Percentiles rank a stretch among this genome's conserved stretches.
phyloP scores from a whole-genome alignment of 2,113 vertebrate genomes.

The Seriola dumerili region DNA sequence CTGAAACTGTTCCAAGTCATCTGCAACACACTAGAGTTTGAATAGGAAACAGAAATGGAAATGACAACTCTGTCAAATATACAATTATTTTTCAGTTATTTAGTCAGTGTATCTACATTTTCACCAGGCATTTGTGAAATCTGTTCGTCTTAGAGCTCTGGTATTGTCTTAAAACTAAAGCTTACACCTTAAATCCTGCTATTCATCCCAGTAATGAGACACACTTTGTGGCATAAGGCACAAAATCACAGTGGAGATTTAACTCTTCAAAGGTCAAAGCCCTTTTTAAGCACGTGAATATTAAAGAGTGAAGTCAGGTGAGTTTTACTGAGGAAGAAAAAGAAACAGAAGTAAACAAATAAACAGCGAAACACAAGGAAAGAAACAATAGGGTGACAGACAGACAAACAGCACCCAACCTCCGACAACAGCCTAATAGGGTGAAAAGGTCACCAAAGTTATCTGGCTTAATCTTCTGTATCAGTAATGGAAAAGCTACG shows the following conservation, averaged over 20 bases:
- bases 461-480: constrained; percentile 74
- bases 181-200: neutral
- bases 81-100: neutral
- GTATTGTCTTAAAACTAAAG: neutral
- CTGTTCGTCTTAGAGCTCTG: neutral
- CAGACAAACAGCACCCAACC: neutral
- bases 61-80: neutral
- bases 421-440: constrained; percentile 26
- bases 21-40: neutral
- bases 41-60: neutral
- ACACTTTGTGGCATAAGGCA: no score
- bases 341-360: neutral
- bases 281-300: neutral
- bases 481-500: constrained; percentile 72
- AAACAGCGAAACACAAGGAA: neutral
- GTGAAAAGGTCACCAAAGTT: constrained; percentile 66
- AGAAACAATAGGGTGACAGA: neutral
- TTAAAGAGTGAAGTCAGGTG: neutral
- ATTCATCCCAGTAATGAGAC: neutral
- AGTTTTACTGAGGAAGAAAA: neutral
- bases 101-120: neutral
- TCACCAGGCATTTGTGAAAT: neutral
- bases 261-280: neutral
- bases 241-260: neutral
- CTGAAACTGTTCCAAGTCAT: constrained; percentile 7